Percentiles rank a stretch among this genome's conserved stretches.
These are phyloP conservation scores for Procambarus clarkii DNA, from an alignment of 1,140 invertebrate species.

Conservation along the genomic window DNA sequence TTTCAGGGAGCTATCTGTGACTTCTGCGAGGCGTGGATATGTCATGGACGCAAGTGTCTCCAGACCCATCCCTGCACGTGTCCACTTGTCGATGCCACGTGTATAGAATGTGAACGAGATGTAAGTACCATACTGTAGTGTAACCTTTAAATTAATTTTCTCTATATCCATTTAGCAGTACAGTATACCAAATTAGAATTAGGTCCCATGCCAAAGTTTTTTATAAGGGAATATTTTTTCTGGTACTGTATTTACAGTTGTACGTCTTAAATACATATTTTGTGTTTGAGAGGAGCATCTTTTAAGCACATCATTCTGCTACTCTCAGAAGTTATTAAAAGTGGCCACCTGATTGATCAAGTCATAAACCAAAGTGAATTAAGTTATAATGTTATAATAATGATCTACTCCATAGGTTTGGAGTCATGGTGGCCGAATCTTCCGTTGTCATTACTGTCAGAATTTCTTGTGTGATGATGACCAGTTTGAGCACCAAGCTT, in stretches of 20 bases:
- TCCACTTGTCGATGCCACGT: conserved; percentile 90
- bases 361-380: no score
- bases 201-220: no score
- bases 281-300: no score
- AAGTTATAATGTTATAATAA: not conserved
- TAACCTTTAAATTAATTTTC: no score
- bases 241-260: no score
- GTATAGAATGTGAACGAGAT: conserved; percentile 88
- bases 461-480: conserved; percentile 97
- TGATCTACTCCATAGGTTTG: conserved; percentile 85
- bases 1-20: conserved; percentile 95
- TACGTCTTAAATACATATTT: no score
- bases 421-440: conserved; percentile 95
- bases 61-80: conserved; percentile 94
- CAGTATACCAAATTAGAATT: no score
- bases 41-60: conserved; percentile 94
- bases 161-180: no score
- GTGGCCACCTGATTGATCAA: no score
- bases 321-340: no score
- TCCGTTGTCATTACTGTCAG: conserved; percentile 93
- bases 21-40: conserved; percentile 98
- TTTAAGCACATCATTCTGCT: no score
- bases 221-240: no score
- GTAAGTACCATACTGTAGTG: conserved; percentile 43
- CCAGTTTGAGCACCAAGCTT: conserved; percentile 98